phyloP scores from a whole-genome alignment of 2,797 vertebrate species.

The Poecilia gillii region DNA sequence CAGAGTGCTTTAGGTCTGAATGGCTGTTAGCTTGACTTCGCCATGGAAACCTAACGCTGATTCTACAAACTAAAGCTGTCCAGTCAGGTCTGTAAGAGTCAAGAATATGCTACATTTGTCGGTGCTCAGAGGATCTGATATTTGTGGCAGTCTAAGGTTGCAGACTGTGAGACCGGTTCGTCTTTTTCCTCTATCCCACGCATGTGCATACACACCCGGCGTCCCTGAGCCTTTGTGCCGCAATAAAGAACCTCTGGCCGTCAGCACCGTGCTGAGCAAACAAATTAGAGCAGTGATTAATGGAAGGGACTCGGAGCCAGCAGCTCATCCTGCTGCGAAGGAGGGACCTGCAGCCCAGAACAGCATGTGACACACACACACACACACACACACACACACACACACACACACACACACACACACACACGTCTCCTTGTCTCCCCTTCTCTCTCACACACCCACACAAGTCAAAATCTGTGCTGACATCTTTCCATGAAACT shows the following conservation, averaged over 20 bases:
- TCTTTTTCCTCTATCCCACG: slow-evolving; percentile 10
- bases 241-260: slow-evolving; percentile 74
- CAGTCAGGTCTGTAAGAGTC: neutral
- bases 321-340: slow-evolving; percentile 72
- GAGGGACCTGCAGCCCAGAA: slow-evolving; percentile 59
- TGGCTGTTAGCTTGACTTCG: neutral
- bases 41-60: neutral
- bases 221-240: slow-evolving; percentile 46
- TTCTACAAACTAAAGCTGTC: neutral
- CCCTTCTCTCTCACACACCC: neutral
- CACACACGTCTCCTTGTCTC: neutral
- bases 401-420: slow-evolving; percentile 18
- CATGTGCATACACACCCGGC: slow-evolving; percentile 10
- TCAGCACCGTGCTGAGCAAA: slow-evolving; percentile 78
- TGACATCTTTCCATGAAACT: neutral
- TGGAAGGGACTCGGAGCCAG: slow-evolving; percentile 73
- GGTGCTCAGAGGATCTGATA: neutral
- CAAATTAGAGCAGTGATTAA: slow-evolving; percentile 83
- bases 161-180: slow-evolving; percentile 4
- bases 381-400: too few relatives aligned
- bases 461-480: neutral
- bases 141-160: neutral
- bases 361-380: slow-evolving; percentile 33
- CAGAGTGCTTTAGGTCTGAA: neutral
- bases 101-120: neutral